A percentile compares a stretch with the other conserved stretches of the same genome.
Evolutionary conservation across 2,888 invertebrate genomes (phyloP).

Genomic region (Temnothorax ravouxi): DNA sequence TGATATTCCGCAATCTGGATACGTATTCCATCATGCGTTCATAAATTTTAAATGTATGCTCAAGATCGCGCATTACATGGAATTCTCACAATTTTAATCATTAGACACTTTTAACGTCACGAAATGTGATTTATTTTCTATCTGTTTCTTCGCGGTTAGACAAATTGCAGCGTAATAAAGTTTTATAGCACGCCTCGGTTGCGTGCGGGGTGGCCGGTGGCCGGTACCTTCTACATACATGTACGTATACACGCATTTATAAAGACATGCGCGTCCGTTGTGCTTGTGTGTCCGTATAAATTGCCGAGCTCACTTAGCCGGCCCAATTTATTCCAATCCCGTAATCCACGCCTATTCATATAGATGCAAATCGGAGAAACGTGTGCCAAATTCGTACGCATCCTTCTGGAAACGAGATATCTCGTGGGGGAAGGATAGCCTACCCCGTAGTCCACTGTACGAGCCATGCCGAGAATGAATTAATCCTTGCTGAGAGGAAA

Average conservation of each 20-base stretch:
- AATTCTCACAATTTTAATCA: constrained; percentile 23
- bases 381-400: constrained; percentile 80
- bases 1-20: neutral
- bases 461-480: constrained; percentile 73
- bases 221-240: neutral
- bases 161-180: constrained; percentile 53
- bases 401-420: constrained; percentile 78
- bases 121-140: constrained; percentile 41
- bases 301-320: constrained; percentile 78
- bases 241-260: constrained; percentile 15
- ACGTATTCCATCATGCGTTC: neutral
- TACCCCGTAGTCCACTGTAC: constrained; percentile 53
- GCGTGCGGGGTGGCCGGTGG: constrained; percentile 50
- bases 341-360: constrained; percentile 80
- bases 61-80: neutral
- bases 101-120: constrained; percentile 18
- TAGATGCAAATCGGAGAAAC: constrained; percentile 80
- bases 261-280: constrained; percentile 56
- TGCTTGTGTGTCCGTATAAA: constrained; percentile 72
- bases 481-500: constrained; percentile 71
- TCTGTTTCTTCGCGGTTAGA: constrained; percentile 34
- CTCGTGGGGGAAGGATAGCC: constrained; percentile 69
- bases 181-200: constrained; percentile 56
- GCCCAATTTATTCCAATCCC: constrained; percentile 80
- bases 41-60: constrained; percentile 2